A percentile compares a stretch with the other conserved stretches of the same genome.
Evolutionary conservation across 2,888 invertebrate species (phyloP).

Genomic region (Noctua janthe): DNA sequence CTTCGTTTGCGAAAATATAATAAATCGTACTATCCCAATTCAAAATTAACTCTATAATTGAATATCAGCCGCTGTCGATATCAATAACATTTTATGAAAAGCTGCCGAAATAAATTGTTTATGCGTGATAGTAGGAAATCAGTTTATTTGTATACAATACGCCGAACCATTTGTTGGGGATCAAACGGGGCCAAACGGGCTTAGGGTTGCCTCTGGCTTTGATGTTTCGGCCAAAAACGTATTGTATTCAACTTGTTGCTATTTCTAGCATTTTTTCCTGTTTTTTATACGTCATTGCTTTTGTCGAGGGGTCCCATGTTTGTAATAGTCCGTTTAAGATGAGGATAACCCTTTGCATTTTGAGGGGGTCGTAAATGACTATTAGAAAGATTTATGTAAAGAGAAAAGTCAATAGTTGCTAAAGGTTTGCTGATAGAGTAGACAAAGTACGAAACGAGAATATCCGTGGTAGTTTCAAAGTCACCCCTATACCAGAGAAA

Average conservation of each 20-base stretch:
- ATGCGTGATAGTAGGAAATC: constrained; percentile 64
- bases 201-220: constrained; percentile 55
- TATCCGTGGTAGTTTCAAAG: neutral
- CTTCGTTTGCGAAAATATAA: constrained; percentile 1
- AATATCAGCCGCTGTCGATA: constrained; percentile 18
- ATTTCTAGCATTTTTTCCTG: constrained; percentile 25
- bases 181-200: constrained; percentile 50
- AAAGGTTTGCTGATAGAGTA: neutral
- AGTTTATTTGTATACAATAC: constrained; percentile 71
- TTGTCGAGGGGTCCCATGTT: neutral
- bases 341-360: neutral
- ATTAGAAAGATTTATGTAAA: neutral
- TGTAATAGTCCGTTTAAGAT: neutral
- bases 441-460: neutral
- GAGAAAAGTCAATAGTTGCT: neutral
- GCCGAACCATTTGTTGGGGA: constrained; percentile 63
- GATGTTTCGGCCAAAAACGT: constrained; percentile 18
- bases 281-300: neutral
- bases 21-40: neutral
- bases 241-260: constrained; percentile 57
- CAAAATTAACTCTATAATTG: constrained; percentile 24
- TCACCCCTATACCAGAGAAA: neutral
- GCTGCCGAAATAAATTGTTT: constrained; percentile 49
- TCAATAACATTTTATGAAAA: constrained; percentile 40
- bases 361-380: neutral